Evolutionary conservation across 2,113 vertebrate species (phyloP), one percentile per base, ranked within the genome.

Genomic region (Thalassarche chlororhynchos): DNA sequence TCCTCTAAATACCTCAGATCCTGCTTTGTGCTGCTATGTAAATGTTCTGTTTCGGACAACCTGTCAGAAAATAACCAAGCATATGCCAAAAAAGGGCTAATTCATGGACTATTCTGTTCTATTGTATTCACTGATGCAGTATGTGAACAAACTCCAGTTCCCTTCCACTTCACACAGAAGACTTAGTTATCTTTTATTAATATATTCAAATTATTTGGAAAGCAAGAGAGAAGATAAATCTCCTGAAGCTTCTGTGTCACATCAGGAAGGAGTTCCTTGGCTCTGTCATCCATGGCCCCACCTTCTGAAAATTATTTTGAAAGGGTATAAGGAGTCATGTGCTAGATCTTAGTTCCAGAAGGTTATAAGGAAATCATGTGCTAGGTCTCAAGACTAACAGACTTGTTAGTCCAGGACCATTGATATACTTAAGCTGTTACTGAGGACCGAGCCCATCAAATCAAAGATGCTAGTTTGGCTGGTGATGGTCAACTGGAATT

Each of bases 1-100:
- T 99, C 98, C 97, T 99, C 99, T 11, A 99, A 79, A 29, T 97
- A 97, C 1, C 34, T 94, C 81, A 98, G 75, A 78, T 98, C 98
- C 90, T 70, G 96, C 82, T 94, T 98, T 46, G 97, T 98, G 91
- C 93, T 98, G 97, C 92, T 98, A 55, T 97, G 97, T 28, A 98
- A 93, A 16, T 96, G 95, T 58, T 96, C 98, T 77, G 98, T 98
- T 87, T 99, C 98, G 6, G 98, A 98, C 84, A 99, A 95, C 92
- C 99, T 99, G 96, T 32, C 18, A 79, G 51, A 82, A 90, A 88
- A 75, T 19, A 97, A 92, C 14, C 57, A 24, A 58, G 47, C 57
- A 58, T 24, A 49, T 47, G 5, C 13, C 28, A 87, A 74, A 62
- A 70, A 82, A 51, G 40, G 40, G 42, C 7, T 44, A 69, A 74